Conservation (phyloP, 2,888 invertebrate genomes). For the Acronicta psi region DNA sequence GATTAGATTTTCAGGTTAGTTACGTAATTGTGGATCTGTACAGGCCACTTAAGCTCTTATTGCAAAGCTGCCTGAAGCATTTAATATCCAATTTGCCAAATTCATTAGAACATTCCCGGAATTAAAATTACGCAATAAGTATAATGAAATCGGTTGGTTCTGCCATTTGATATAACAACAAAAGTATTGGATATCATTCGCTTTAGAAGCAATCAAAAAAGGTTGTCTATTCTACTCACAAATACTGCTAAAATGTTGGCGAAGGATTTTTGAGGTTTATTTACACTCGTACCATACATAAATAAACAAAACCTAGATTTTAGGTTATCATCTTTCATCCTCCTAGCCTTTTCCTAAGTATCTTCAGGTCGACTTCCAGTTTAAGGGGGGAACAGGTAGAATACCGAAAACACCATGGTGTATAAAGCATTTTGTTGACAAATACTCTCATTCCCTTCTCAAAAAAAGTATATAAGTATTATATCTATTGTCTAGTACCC, state of each 20-base stretch:
- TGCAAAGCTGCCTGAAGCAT: slow-evolving; percentile 20
- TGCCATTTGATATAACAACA: slow-evolving; percentile 31
- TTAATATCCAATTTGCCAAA: slow-evolving; percentile 16
- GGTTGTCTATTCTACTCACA: slow-evolving; percentile 22
- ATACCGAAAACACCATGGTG: too few species aligned
- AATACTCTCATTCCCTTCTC: too few species aligned
- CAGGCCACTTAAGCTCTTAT: slow-evolving; percentile 23
- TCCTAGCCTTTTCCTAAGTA: too few species aligned
- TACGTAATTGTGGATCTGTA: slow-evolving; percentile 37
- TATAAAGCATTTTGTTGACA: too few species aligned
- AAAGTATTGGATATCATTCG: slow-evolving; percentile 23
- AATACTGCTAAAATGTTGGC: slow-evolving; percentile 12
- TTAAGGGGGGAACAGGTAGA: too few species aligned
- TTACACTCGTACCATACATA: too few species aligned
- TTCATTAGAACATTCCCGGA: slow-evolving; percentile 18
- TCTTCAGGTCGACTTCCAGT: too few species aligned
- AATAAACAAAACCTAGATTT: too few species aligned
- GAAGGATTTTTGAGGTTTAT: slow-evolving; percentile 16
- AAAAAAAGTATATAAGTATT: too few species aligned
- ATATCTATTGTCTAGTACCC: too few species aligned
- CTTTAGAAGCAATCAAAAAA: slow-evolving; percentile 31
- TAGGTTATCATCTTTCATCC: too few species aligned
- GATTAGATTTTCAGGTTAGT: slow-evolving; percentile 51
- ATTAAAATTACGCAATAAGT: slow-evolving; percentile 31
- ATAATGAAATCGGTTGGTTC: slow-evolving; percentile 20